Conservation (phyloP, 2,888 invertebrate species). For the Chloroclysta siterata region DNA sequence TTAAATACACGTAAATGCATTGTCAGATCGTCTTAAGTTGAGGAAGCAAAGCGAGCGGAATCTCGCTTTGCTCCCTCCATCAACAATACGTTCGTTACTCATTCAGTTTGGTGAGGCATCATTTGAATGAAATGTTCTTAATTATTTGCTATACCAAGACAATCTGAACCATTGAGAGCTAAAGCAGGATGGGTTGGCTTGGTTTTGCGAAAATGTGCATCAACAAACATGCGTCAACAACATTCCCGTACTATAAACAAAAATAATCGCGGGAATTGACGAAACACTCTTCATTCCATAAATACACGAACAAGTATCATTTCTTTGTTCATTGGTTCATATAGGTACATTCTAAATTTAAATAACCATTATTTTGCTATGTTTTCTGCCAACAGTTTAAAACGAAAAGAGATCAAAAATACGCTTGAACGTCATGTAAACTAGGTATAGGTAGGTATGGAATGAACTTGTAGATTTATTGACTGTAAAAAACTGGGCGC, state of each 20-base stretch:
- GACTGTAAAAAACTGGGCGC: background rate
- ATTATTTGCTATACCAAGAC: too few relatives aligned
- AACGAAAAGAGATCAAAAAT: background rate
- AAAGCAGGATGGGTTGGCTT: constrained; percentile 32
- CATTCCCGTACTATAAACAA: constrained; percentile 62
- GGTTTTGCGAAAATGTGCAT: constrained; percentile 58
- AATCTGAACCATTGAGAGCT: too few relatives aligned
- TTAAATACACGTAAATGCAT: too few relatives aligned
- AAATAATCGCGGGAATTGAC: constrained; percentile 56
- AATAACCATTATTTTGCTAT: background rate
- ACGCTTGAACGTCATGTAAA: background rate
- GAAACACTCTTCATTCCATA: constrained; percentile 17
- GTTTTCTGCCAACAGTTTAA: background rate
- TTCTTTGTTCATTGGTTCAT: constrained; percentile 23
- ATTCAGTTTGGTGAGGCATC: too few relatives aligned
- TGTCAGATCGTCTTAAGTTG: too few relatives aligned
- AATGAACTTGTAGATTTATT: background rate
- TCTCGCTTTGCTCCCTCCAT: too few relatives aligned
- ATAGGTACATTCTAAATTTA: constrained; percentile 1
- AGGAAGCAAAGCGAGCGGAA: too few relatives aligned
- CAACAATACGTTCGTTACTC: too few relatives aligned
- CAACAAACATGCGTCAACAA: constrained; percentile 62
- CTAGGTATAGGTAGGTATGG: background rate
- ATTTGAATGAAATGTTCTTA: background rate
- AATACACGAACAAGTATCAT: constrained; percentile 12